Conservation (phyloP, 2,113 vertebrate species). For the Hepsetus odoe region DNA sequence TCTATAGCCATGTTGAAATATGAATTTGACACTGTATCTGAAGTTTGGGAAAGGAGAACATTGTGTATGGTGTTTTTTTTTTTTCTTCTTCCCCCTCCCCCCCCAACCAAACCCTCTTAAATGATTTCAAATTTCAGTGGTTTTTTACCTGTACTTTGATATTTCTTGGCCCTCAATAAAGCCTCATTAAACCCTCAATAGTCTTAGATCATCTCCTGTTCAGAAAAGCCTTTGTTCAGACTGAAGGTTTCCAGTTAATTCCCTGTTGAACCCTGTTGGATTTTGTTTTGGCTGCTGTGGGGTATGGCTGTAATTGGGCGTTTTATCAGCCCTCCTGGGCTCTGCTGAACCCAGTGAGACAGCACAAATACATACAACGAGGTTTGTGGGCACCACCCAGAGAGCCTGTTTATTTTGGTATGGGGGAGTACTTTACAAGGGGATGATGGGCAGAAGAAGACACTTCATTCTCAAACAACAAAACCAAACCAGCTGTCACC, state of each 20-base stretch:
- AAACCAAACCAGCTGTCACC: conserved; percentile 26
- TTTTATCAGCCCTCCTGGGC: conserved; percentile 39
- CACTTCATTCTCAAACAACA: background rate
- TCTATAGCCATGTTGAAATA: too few relatives aligned
- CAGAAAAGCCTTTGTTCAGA: background rate
- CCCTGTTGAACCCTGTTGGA: conserved; percentile 17
- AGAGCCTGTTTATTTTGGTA: conserved; percentile 33
- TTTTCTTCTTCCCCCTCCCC: too few relatives aligned
- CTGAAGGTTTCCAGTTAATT: background rate
- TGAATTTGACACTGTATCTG: too few relatives aligned
- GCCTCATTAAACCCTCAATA: background rate
- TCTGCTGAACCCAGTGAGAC: conserved; percentile 3
- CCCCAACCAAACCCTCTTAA: too few relatives aligned
- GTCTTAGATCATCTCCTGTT: background rate
- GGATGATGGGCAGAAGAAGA: background rate
- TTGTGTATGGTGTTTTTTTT: too few relatives aligned
- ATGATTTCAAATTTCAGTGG: background rate
- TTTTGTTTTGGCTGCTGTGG: conserved; percentile 49
- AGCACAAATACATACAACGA: background rate
- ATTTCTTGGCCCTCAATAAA: background rate
- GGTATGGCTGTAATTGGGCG: conserved; percentile 27
- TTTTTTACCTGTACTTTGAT: background rate
- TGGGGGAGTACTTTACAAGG: background rate
- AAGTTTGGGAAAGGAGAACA: too few relatives aligned
- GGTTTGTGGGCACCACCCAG: background rate